These are phyloP conservation scores for Apamea crenata DNA, from an alignment of 2,888 invertebrate genomes.

Conservation along the genomic window DNA sequence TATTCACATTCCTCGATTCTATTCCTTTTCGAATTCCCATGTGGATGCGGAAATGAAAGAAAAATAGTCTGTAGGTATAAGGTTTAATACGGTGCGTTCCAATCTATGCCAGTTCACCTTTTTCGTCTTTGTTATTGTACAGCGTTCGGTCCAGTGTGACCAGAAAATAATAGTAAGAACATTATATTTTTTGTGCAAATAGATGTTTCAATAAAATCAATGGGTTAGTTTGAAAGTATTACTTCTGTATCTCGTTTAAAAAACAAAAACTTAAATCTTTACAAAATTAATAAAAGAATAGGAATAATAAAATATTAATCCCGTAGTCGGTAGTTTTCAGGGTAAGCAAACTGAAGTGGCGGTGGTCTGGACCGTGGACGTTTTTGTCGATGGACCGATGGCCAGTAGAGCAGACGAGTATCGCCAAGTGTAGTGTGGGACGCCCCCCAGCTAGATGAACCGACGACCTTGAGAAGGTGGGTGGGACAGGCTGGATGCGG, in stretches of 20 bases:
- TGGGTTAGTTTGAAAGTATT: background rate
- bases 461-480: too few relatives aligned
- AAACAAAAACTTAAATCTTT: background rate
- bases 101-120: constrained; percentile 10
- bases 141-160: background rate
- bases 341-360: too few relatives aligned
- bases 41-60: constrained; percentile 48
- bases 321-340: too few relatives aligned
- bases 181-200: background rate
- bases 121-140: constrained; percentile 7
- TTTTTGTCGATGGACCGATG: too few relatives aligned
- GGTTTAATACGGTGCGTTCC: constrained; percentile 20
- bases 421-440: too few relatives aligned
- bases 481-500: too few relatives aligned
- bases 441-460: too few relatives aligned
- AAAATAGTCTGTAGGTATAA: constrained; percentile 35
- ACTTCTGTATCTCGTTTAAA: background rate
- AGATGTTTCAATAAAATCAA: background rate
- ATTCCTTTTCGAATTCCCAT: constrained; percentile 44
- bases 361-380: too few relatives aligned
- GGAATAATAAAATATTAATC: too few relatives aligned
- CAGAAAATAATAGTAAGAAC: constrained; percentile 5
- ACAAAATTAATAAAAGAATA: too few relatives aligned
- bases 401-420: too few relatives aligned
- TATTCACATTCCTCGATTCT: constrained; percentile 41